These are phyloP conservation scores for Tribolium madens DNA, from an alignment of 1,140 invertebrate genomes.

Conservation along the genomic window DNA sequence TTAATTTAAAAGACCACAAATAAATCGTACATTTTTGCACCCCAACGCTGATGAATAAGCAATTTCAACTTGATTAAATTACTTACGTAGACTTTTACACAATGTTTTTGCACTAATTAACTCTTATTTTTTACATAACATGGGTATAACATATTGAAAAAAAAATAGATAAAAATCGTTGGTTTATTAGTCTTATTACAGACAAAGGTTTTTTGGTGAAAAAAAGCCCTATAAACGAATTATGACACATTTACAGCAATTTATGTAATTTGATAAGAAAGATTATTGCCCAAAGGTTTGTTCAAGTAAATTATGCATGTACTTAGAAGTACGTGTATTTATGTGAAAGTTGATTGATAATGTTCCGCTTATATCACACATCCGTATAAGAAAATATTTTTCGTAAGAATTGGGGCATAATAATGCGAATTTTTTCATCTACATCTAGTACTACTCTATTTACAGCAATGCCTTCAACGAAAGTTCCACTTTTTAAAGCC, in stretches of 20 bases:
- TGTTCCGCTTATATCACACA: conserved; percentile 16
- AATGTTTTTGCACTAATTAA: conserved; percentile 5
- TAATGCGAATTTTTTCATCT: no score
- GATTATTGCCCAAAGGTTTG: neutral
- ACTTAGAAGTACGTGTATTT: conserved; percentile 3
- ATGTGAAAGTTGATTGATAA: conserved; percentile 22
- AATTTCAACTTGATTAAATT: neutral
- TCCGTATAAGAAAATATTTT: neutral
- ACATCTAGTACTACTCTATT: no score
- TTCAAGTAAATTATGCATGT: conserved; percentile 1
- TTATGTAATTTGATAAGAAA: neutral
- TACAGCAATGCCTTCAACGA: neutral
- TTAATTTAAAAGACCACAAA: neutral
- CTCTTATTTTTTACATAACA: neutral
- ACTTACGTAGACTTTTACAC: neutral
- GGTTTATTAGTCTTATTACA: no score
- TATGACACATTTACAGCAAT: neutral
- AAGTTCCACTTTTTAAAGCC: neutral
- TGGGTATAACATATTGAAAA: neutral
- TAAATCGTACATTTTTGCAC: neutral
- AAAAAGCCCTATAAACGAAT: no score
- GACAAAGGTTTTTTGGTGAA: neutral
- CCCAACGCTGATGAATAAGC: neutral
- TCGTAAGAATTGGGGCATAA: neutral
- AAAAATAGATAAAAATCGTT: neutral